Evolutionary conservation across 2,888 invertebrate genomes (phyloP).

Genomic region (Cheilosia pagana): DNA sequence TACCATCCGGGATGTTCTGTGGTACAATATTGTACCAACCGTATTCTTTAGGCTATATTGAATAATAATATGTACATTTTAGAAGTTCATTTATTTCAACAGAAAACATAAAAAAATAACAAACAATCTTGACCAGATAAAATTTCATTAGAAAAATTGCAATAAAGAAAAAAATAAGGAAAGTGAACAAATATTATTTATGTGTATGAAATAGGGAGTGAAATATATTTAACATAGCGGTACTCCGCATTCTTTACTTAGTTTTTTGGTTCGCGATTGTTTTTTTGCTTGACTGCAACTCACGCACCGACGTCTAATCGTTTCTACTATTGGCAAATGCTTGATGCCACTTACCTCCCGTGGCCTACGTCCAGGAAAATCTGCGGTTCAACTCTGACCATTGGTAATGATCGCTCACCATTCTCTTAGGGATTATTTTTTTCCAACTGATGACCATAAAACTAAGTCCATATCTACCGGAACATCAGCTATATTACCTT

Average conservation of each 20-base stretch:
- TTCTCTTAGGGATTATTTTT: constrained; percentile 10
- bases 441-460: constrained; percentile 2
- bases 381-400: too few relatives aligned
- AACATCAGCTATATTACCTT: constrained; percentile 19
- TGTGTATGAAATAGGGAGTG: constrained; percentile 8
- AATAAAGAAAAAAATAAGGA: constrained; percentile 16
- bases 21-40: too few relatives aligned
- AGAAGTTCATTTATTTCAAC: too few relatives aligned
- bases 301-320: too few relatives aligned
- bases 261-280: constrained; percentile 4
- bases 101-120: too few relatives aligned
- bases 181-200: constrained; percentile 13
- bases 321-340: too few relatives aligned
- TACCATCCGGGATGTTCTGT: too few relatives aligned
- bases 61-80: too few relatives aligned
- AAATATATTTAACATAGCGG: constrained; percentile 10
- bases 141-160: not conserved
- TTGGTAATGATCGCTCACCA: constrained; percentile 3
- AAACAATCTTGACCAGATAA: not conserved
- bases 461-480: constrained; percentile 1
- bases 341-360: too few relatives aligned
- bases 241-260: constrained; percentile 11
- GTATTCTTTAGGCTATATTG: too few relatives aligned
- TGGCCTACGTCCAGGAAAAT: too few relatives aligned
- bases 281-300: not conserved